phyloP scores from a whole-genome alignment of 2,113 vertebrate genomes.

The Chascanopsetta lugubris region DNA sequence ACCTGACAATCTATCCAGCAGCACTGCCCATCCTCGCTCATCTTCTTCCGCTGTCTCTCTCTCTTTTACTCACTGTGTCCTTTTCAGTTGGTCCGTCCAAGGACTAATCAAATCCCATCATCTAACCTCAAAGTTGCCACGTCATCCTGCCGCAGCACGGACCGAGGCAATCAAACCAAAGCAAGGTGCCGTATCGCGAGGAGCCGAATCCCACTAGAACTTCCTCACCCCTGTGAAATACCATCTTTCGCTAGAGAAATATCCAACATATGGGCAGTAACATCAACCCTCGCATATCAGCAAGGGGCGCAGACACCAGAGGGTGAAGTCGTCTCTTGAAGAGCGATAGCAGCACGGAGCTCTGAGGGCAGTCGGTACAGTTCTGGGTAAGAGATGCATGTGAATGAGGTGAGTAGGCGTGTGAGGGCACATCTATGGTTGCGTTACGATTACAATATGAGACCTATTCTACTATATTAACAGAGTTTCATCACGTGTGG shows the following conservation, averaged over 20 bases:
- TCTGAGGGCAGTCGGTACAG: not conserved
- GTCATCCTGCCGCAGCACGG: slow-evolving; percentile 40
- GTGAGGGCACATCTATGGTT: not conserved
- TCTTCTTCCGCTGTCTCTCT: not conserved
- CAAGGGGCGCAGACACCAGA: not conserved
- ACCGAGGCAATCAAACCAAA: slow-evolving; percentile 2
- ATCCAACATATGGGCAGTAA: slow-evolving; percentile 4
- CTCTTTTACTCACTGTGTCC: slow-evolving; percentile 3
- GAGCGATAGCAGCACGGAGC: slow-evolving; percentile 1
- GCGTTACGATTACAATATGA: not conserved
- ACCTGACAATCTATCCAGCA: slow-evolving; percentile 15
- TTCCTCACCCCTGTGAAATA: slow-evolving; percentile 12
- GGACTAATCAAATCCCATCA: slow-evolving; percentile 25
- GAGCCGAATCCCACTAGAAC: not conserved
- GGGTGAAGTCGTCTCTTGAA: slow-evolving; percentile 10
- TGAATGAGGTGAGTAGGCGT: not conserved
- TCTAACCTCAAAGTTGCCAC: slow-evolving; percentile 25
- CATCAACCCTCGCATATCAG: slow-evolving; percentile 13
- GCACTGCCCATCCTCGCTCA: not conserved
- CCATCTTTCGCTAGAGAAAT: slow-evolving; percentile 13
- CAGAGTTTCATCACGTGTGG: not conserved
- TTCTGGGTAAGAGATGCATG: not conserved
- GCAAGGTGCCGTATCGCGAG: not conserved
- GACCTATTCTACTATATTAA: too few relatives aligned
- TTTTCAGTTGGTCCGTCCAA: slow-evolving; percentile 2